A percentile compares a stretch with the other conserved stretches of the same genome.
Evolutionary conservation across 2,113 vertebrate genomes (phyloP).

Genomic region (Tympanuchus pallidicinctus): DNA sequence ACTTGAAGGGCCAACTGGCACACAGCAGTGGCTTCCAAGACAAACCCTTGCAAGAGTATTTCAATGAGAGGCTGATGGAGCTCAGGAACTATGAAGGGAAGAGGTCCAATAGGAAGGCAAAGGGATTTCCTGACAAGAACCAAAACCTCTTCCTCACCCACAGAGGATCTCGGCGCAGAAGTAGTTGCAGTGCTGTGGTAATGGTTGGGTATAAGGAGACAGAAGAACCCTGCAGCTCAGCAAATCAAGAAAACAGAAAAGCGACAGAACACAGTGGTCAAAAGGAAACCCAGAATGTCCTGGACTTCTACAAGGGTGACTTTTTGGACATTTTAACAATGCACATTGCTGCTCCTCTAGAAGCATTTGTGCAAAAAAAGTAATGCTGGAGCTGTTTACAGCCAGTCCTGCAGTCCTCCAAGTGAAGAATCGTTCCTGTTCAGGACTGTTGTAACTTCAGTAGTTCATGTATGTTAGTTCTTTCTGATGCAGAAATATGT

Average conservation of each 20-base stretch:
- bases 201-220: fast-evolving
- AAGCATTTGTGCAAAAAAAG: background rate
- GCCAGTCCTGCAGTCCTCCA: fast-evolving
- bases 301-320: background rate
- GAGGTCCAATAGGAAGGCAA: background rate
- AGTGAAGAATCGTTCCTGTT: background rate
- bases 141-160: background rate
- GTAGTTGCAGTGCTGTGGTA: background rate
- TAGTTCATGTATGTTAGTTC: background rate
- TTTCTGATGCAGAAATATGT: background rate
- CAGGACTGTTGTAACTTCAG: background rate
- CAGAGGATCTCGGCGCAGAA: background rate
- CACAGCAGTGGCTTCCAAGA: background rate
- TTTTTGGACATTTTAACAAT: slow-evolving; percentile 15
- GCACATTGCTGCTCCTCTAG: background rate
- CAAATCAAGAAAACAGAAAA: fast-evolving
- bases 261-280: fast-evolving
- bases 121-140: background rate
- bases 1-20: background rate
- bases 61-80: slow-evolving; percentile 25
- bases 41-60: slow-evolving; percentile 53
- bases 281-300: background rate
- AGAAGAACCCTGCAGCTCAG: background rate
- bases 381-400: background rate
- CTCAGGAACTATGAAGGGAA: slow-evolving; percentile 4